A percentile compares a stretch with the other conserved stretches of the same genome.
Evolutionary conservation across 2,888 invertebrate species (phyloP).

Genomic region (Nymphalis polychloros): DNA sequence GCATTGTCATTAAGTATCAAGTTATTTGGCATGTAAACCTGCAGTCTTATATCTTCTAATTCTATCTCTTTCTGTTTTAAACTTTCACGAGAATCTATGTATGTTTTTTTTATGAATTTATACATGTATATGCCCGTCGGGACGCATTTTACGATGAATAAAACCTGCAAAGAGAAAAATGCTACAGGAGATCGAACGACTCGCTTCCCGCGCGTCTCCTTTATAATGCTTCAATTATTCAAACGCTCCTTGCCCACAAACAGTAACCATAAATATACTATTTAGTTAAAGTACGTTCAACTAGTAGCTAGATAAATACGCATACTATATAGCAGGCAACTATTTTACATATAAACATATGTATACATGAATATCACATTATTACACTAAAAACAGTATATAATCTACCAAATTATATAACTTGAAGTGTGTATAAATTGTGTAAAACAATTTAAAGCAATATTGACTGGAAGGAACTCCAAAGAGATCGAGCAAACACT

Average conservation of each 20-base stretch:
- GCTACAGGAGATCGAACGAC: conserved; percentile 11
- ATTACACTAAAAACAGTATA: neutral
- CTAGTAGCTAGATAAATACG: too few relatives aligned
- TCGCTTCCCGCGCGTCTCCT: neutral
- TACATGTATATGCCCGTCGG: conserved; percentile 62
- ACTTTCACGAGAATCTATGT: conserved; percentile 55
- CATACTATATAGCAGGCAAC: too few relatives aligned
- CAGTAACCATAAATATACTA: neutral
- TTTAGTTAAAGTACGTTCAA: neutral
- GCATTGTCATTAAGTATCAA: neutral
- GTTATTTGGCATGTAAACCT: conserved; percentile 49
- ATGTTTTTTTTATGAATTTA: conserved; percentile 57
- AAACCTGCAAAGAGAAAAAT: conserved; percentile 46
- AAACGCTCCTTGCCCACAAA: conserved; percentile 7
- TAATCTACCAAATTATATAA: conserved; percentile 58
- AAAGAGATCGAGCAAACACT: conserved; percentile 50
- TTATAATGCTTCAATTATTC: neutral
- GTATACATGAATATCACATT: neutral
- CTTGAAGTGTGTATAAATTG: conserved; percentile 55
- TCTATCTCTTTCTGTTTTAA: conserved; percentile 58
- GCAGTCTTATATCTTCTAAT: conserved; percentile 66
- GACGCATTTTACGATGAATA: conserved; percentile 62
- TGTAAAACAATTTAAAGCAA: conserved; percentile 51
- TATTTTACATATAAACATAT: too few relatives aligned
- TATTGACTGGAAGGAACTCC: conserved; percentile 51